phyloP scores from a whole-genome alignment of 2,797 vertebrate genomes.

The Halcyon leucocephala region DNA sequence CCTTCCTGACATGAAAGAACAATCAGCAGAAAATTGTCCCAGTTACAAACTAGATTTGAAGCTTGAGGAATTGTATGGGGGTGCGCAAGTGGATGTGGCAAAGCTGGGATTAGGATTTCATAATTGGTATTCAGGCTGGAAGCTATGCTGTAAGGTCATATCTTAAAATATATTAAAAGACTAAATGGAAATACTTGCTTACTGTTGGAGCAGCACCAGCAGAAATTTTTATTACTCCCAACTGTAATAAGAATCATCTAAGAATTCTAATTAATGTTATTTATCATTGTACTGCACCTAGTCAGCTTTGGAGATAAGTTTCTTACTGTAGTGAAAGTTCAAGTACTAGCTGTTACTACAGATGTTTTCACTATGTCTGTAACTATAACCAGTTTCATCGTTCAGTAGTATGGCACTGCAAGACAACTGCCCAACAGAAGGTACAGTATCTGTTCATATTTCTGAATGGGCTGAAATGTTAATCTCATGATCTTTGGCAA shows the following conservation, averaged over 20 bases:
- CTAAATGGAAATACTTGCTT: neutral
- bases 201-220: neutral
- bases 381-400: neutral
- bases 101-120: neutral
- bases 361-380: neutral
- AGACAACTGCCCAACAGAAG: neutral
- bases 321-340: neutral
- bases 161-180: neutral
- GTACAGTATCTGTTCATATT: neutral
- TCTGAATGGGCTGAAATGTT: neutral
- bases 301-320: neutral
- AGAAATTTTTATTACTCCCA: neutral
- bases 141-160: neutral
- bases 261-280: constrained; percentile 15
- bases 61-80: neutral
- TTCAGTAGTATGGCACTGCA: neutral
- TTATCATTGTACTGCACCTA: neutral
- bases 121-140: neutral
- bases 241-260: neutral
- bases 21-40: neutral
- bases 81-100: neutral
- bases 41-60: neutral
- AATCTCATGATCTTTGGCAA: neutral
- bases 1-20: neutral
- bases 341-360: neutral